Base-by-base conservation (phyloP, 2,797 vertebrate genomes). In the Philypnodon macrostomus region DNA sequence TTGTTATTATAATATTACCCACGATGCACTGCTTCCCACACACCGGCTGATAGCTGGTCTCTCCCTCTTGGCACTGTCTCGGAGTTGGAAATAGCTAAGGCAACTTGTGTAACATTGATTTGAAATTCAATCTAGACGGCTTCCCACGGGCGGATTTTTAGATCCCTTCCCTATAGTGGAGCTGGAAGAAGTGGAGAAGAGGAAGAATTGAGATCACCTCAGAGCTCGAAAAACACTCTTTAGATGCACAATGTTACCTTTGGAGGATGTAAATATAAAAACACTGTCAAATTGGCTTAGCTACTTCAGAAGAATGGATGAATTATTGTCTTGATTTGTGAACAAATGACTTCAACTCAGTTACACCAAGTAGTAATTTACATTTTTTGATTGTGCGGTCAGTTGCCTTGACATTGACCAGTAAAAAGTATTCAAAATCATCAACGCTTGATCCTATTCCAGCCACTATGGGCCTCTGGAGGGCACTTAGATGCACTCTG, bases 21-120 rank as follows among this genome's bases (percentile, higher is more conserved):
- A 14, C 54, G n/a, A n/a, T n/a, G n/a, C n/a, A 34, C 64, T 21
- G 27, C 80, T 53, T 83, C 80, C 78, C 73, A 80, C 77, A 75
- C 72, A 76, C 73, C 12, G 15, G 68, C 58, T 71, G 71, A 79
- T 75, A 65, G 67, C 58, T 70, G 32, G 60, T 67, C 40, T 61
- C 51, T 58, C 50, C 60, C 75, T 65, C 52, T 61, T 47, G 68
- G 68, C 67, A 13, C 47, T 35, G 38, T 73, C 68, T 77, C 63
- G 17, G 50, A 57, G 68, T 70, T 70, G 58, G 61, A 85, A 79
- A 75, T 77, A 78, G 70, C 77, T 53, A 53, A 64, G 48, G 63
- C 57, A 72, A 79, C 70, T 80, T 80, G 78, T 75, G 77, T 68
- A 77, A 79, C 73, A 78, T 47, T 62, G 75, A 83, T 85, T 83